These are phyloP conservation scores for Pseudorhombus dupliciocellatus DNA, from an alignment of 2,113 vertebrate species.

Conservation along the genomic window DNA sequence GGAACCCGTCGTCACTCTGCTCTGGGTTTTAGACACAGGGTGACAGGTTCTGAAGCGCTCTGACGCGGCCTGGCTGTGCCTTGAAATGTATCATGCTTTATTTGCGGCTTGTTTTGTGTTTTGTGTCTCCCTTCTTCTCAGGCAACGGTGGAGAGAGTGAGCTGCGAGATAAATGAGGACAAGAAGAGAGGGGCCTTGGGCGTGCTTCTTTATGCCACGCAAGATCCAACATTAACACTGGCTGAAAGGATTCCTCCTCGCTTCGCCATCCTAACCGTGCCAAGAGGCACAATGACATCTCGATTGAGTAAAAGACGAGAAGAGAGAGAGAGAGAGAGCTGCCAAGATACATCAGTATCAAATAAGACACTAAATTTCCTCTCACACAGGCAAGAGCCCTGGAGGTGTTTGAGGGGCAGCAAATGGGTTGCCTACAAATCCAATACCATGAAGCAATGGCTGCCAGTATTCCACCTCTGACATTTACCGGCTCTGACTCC, in stretches of 20 bases:
- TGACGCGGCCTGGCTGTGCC: conserved; percentile 44
- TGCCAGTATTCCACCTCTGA: conserved; percentile 55
- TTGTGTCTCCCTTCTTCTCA: conserved; percentile 37
- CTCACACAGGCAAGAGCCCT: conserved; percentile 62
- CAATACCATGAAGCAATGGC: conserved; percentile 54
- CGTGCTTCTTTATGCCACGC: conserved; percentile 59
- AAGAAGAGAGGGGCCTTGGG: conserved; percentile 49
- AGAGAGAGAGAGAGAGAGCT: conserved; percentile 26
- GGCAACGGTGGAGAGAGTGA: conserved; percentile 32
- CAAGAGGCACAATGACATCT: conserved; percentile 60
- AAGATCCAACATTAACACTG: conserved; percentile 70
- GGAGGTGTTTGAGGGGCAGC: conserved; percentile 46
- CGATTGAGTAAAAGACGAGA: conserved; percentile 19
- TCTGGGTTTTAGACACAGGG: conserved; percentile 21
- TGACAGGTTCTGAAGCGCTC: conserved; percentile 33
- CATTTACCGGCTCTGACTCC: conserved; percentile 47
- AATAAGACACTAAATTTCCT: conserved; percentile 61
- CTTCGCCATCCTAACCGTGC: conserved; percentile 56
- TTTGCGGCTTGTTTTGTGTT: conserved; percentile 46
- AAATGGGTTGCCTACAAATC: conserved; percentile 52
- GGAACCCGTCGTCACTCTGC: conserved; percentile 19
- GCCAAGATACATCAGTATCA: conserved; percentile 68
- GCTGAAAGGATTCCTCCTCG: conserved; percentile 74
- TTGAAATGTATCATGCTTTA: conserved; percentile 55
- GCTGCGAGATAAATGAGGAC: conserved; percentile 60